A percentile compares a stretch with the other conserved stretches of the same genome.
These are phyloP conservation scores for Meteorus colon DNA, from an alignment of 2,888 invertebrate species.

Conservation along the genomic window DNA sequence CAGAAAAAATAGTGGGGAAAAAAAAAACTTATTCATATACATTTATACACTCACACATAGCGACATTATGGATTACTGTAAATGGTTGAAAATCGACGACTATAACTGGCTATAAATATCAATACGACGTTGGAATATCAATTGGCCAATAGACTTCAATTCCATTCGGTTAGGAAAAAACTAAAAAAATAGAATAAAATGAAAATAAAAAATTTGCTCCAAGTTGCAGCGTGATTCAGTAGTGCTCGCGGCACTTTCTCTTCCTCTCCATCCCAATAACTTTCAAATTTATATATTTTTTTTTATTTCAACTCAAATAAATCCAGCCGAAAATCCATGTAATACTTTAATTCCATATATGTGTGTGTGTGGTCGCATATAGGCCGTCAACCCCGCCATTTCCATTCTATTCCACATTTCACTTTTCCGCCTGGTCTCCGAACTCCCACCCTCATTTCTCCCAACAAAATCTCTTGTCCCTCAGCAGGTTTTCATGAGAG, in stretches of 20 bases:
- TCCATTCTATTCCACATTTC: background rate
- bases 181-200: slow-evolving; percentile 29
- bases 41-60: background rate
- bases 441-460: background rate
- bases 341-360: slow-evolving; percentile 23
- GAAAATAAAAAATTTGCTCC: slow-evolving; percentile 6
- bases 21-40: slow-evolving; percentile 44
- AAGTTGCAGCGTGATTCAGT: slow-evolving; percentile 5
- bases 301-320: slow-evolving; percentile 23
- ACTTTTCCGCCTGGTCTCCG: background rate
- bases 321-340: slow-evolving; percentile 5
- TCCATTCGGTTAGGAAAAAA: slow-evolving; percentile 31
- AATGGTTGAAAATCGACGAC: slow-evolving; percentile 16
- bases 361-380: background rate
- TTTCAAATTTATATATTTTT: background rate
- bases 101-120: slow-evolving; percentile 44
- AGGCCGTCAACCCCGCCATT: background rate
- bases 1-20: slow-evolving; percentile 48
- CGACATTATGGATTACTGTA: background rate
- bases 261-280: background rate
- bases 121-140: slow-evolving; percentile 45
- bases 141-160: slow-evolving; percentile 41
- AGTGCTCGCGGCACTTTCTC: slow-evolving; percentile 5
- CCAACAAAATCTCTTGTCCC: slow-evolving; percentile 7
- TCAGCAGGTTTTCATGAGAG: slow-evolving; percentile 15